These are phyloP conservation scores for Aricia agestis DNA, from an alignment of 1,140 invertebrate genomes.

Conservation along the genomic window DNA sequence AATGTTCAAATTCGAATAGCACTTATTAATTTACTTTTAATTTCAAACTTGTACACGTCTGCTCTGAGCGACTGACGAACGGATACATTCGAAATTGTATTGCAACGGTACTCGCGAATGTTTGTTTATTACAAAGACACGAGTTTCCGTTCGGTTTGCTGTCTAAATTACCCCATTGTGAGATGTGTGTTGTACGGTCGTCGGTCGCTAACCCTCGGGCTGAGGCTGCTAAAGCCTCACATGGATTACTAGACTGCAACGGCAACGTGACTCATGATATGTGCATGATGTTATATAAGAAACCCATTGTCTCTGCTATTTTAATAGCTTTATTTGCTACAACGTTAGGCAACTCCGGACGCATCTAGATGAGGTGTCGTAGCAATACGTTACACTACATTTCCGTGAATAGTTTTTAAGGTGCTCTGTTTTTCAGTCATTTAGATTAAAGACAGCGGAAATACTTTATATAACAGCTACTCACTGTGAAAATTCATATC, in stretches of 20 bases:
- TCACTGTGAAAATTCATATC: too few species aligned
- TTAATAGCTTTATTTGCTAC: not conserved
- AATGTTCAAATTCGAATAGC: too few species aligned
- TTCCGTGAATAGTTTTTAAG: too few species aligned
- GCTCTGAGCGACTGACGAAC: too few species aligned
- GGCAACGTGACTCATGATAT: constrained; percentile 7
- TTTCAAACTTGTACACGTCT: too few species aligned
- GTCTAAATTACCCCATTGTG: constrained; percentile 14
- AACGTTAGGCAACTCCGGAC: not conserved
- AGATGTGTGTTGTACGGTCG: not conserved
- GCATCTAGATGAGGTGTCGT: not conserved
- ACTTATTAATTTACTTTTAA: too few species aligned
- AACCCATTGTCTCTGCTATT: not conserved
- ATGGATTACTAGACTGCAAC: constrained; percentile 12
- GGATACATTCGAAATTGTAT: constrained; percentile 3
- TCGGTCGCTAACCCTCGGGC: not conserved
- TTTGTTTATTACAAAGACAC: not conserved
- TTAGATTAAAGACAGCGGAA: too few species aligned
- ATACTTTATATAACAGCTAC: too few species aligned
- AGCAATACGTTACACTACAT: not conserved
- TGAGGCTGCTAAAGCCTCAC: too few species aligned
- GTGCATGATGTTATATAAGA: not conserved
- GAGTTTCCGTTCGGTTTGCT: constrained; percentile 4
- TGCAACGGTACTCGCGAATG: constrained; percentile 1
- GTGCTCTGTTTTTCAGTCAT: too few species aligned